phyloP scores from a whole-genome alignment of 2,797 vertebrate species.

The Neosalanx taihuensis region DNA sequence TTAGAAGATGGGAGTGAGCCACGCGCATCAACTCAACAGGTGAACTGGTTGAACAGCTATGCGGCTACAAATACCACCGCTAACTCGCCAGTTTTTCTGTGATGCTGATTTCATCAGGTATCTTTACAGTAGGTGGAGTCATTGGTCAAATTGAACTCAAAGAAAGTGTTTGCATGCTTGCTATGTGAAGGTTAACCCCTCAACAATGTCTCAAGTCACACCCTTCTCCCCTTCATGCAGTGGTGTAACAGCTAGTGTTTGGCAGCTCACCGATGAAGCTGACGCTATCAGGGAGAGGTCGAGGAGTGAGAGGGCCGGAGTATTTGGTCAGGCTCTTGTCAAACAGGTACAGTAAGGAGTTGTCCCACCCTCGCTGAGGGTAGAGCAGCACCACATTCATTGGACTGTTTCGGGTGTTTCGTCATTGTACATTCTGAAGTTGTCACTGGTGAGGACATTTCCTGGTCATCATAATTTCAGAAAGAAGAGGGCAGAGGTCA shows the following conservation, averaged over 20 bases:
- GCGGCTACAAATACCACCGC: no score
- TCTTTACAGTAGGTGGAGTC: not conserved
- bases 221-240: not conserved
- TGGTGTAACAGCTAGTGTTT: not conserved
- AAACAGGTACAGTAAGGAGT: conserved; percentile 94
- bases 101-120: not conserved
- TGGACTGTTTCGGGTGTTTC: no score
- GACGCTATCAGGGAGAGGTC: conserved; percentile 91
- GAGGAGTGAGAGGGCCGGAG: conserved; percentile 90
- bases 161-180: not conserved
- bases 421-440: no score
- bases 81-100: no score
- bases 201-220: not conserved
- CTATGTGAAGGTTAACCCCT: not conserved
- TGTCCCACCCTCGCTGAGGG: conserved; percentile 93
- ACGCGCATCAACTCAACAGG: no score
- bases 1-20: no score
- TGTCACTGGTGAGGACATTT: no score
- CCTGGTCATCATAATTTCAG: no score
- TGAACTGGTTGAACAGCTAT: no score
- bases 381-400: conserved; percentile 13
- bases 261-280: conserved; percentile 90
- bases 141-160: not conserved
- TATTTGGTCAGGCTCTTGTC: conserved; percentile 95
- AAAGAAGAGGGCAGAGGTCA: no score